Percentiles rank a stretch among this genome's conserved stretches.
Evolutionary conservation across 2,113 vertebrate species (phyloP).

Genomic region (Odocoileus virginianus): DNA sequence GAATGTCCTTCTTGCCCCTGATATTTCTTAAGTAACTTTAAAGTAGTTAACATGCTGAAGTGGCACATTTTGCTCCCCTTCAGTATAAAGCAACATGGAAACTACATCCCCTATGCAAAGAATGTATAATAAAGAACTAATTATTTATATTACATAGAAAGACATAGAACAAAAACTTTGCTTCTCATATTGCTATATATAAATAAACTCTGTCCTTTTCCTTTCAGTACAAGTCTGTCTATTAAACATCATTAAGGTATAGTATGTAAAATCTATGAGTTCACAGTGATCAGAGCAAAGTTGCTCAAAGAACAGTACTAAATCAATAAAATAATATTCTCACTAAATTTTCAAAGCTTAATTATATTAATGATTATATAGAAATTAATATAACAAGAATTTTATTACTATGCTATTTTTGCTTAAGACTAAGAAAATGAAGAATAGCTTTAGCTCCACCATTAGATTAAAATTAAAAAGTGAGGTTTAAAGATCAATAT

Average conservation of each 20-base stretch:
- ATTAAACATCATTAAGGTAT: background rate
- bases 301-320: background rate
- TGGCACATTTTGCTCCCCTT: background rate
- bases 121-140: background rate
- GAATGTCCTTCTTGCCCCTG: background rate
- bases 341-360: background rate
- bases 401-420: background rate
- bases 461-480: background rate
- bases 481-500: background rate
- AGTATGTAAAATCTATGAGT: background rate
- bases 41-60: background rate
- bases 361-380: background rate
- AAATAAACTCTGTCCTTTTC: background rate
- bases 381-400: background rate
- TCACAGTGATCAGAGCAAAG: background rate
- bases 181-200: background rate
- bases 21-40: background rate
- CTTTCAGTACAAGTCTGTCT: background rate
- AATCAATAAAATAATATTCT: background rate
- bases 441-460: background rate
- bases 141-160: slow-evolving; percentile 12
- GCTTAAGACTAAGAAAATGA: slow-evolving; percentile 16
- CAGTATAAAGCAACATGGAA: background rate
- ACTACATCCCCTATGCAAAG: background rate
- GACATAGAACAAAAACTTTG: background rate